Percentiles rank a stretch among this genome's conserved stretches.
These are phyloP conservation scores for Tetranychus piercei DNA, from an alignment of 2,888 invertebrate genomes.

Conservation along the genomic window DNA sequence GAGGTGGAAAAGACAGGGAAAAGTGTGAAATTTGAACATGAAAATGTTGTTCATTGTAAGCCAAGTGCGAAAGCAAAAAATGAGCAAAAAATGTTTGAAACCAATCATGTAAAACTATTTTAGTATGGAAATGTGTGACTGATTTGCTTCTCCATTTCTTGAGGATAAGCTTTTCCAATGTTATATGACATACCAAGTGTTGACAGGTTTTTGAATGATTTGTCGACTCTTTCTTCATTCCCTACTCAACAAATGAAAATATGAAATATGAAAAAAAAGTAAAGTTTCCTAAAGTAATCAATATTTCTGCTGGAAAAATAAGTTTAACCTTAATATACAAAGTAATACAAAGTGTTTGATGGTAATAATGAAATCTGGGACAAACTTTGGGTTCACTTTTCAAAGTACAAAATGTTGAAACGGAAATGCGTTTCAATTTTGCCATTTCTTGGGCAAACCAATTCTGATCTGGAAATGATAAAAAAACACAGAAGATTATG, in stretches of 20 bases:
- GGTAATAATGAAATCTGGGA: background rate
- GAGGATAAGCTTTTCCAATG: too few species aligned
- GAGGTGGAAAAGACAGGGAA: too few species aligned
- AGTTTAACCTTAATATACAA: background rate
- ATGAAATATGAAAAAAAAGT: background rate
- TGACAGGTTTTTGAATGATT: conserved; percentile 1
- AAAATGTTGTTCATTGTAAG: too few species aligned
- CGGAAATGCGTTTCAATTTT: background rate
- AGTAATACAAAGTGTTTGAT: background rate
- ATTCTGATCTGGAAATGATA: background rate
- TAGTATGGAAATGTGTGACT: too few species aligned
- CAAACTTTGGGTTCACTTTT: background rate
- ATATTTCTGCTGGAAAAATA: background rate
- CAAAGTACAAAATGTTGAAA: background rate
- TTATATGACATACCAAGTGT: background rate
- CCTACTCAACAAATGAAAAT: background rate
- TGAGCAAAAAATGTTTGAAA: too few species aligned
- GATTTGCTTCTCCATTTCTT: too few species aligned
- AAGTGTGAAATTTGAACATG: too few species aligned
- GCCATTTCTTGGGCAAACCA: background rate
- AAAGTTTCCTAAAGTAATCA: background rate
- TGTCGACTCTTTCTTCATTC: background rate
- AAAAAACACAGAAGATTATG: background rate
- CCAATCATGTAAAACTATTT: too few species aligned
- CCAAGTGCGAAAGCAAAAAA: too few species aligned